Base-by-base conservation (phyloP, 2,113 vertebrate genomes). In the Lonchura striata region DNA sequence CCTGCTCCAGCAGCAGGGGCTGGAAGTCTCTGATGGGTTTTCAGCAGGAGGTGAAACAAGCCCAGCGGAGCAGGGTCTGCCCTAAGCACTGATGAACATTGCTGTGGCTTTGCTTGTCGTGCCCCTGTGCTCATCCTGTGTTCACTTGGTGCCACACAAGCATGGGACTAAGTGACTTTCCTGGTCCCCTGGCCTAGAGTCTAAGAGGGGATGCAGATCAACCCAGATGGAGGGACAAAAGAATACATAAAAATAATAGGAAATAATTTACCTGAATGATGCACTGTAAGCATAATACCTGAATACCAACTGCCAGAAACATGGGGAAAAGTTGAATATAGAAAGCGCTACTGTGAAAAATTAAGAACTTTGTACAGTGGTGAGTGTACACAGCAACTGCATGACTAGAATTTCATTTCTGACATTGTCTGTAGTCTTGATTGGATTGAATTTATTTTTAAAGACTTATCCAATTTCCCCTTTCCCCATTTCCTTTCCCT, bases 391-490 rank as follows among this genome's bases (percentile, higher is more conserved):
- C 28, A 63, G 31, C 46, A 81, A 53, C n/a, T 7, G 1, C 2
- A 1, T 52, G 79, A 77, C 44, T 68, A 75, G 60, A 94, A 75
- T 88, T 86, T 88, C 1, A 78, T 91, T 92, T 72, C 35, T 95
- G 59, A 86, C 63, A 65, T 53, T 90, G 33, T 86, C 69, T 86
- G 27, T 70, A 94, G 64, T 75, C 88, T 78, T 91, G 47, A 94
- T 84, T 92, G 86, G 80, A 90, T 93, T 94, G 88, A 70, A 88
- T 75, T 86, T 81, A 70, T 88, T 97, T 95, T 95, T 91, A 84
- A 95, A 92, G 72, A 78, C 56, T 91, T 88, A 82, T 46, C 60
- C 60, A n/a, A 63, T 86, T 94, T 93, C 53, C 60, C 54, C 6
- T 92, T 76, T 90, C 66, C 20, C 68, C 49, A 54, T 81, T 90